Conservation (phyloP, 2,888 invertebrate genomes). For the Micropterix aruncella region DNA sequence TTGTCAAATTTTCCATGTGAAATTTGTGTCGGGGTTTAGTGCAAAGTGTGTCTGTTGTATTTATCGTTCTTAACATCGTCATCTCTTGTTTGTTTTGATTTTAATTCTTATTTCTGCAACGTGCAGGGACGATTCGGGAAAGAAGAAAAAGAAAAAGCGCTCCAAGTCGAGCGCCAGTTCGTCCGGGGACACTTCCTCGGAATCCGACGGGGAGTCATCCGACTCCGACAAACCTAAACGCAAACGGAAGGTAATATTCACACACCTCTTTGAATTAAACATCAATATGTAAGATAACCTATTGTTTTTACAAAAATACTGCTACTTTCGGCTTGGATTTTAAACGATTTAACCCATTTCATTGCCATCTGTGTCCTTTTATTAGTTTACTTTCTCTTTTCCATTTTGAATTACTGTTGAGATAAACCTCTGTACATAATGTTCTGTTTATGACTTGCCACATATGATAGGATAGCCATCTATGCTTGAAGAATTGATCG, state of each 20-base stretch:
- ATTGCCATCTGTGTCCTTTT: no score
- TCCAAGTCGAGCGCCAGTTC: slow-evolving; percentile 37
- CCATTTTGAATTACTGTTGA: neutral
- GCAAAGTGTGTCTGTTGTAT: no score
- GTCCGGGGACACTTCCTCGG: slow-evolving; percentile 18
- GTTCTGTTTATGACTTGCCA: slow-evolving; percentile 63
- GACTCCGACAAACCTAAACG: slow-evolving; percentile 18
- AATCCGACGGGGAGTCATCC: slow-evolving; percentile 23
- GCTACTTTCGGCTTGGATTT: no score
- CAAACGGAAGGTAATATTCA: slow-evolving; percentile 10
- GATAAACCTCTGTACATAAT: slow-evolving; percentile 40
- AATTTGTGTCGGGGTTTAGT: no score
- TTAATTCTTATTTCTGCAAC: neutral
- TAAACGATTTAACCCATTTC: no score
- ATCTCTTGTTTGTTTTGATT: neutral
- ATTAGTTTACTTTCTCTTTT: no score
- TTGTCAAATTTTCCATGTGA: no score
- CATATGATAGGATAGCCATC: slow-evolving; percentile 60
- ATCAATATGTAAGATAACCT: slow-evolving; percentile 3
- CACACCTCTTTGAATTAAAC: neutral
- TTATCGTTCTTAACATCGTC: no score
- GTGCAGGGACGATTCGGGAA: slow-evolving; percentile 27
- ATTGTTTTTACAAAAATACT: slow-evolving; percentile 5
- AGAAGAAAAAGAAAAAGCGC: slow-evolving; percentile 40
- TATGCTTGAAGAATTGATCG: slow-evolving; percentile 42